A percentile compares a stretch with the other conserved stretches of the same genome.
These are phyloP conservation scores for Poeciliopsis infans DNA, from an alignment of 2,797 vertebrate species.

Conservation along the genomic window DNA sequence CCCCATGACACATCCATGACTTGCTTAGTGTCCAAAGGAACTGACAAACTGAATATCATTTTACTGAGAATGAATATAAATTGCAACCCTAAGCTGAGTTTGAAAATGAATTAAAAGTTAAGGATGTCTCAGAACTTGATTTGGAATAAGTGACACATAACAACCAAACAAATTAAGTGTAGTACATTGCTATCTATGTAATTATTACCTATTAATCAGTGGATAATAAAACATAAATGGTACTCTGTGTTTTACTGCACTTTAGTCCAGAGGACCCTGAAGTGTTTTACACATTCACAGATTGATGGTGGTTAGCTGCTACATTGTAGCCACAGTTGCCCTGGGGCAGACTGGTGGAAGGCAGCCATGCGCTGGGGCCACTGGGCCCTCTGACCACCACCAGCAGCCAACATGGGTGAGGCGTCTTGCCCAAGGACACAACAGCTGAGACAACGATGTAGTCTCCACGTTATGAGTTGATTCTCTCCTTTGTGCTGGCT, in stretches of 20 bases:
- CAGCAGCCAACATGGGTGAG: background rate
- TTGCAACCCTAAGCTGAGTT: background rate
- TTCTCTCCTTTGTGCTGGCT: background rate
- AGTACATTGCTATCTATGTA: background rate
- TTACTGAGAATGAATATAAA: background rate
- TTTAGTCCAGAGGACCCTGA: background rate
- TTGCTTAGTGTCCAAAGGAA: background rate
- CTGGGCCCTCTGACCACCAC: background rate
- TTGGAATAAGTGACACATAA: background rate
- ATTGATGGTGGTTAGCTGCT: background rate
- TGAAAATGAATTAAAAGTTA: background rate
- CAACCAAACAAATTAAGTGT: background rate
- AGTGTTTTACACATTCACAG: background rate
- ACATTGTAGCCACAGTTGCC: background rate
- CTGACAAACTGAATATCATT: background rate
- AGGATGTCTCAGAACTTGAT: background rate
- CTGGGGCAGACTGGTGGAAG: background rate
- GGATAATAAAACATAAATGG: background rate
- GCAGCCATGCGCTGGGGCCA: no score
- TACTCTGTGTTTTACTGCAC: background rate
- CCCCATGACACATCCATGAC: background rate
- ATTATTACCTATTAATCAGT: background rate
- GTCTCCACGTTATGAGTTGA: background rate
- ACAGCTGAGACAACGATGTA: background rate
- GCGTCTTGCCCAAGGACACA: background rate